Base-by-base conservation (phyloP, 1,140 invertebrate species). In the Eurytemora carolleeae region DNA sequence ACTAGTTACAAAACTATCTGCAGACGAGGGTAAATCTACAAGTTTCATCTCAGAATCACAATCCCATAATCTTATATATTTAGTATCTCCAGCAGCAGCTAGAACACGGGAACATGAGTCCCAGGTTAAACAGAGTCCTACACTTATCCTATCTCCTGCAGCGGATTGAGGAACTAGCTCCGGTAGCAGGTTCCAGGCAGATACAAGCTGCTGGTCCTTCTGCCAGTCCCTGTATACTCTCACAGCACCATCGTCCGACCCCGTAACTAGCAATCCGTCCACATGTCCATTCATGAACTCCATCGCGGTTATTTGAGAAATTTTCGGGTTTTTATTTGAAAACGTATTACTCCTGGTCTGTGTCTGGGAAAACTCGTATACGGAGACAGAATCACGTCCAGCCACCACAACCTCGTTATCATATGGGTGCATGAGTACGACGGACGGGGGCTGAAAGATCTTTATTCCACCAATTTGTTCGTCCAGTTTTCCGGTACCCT, bases 241-340 rank as follows among this genome's bases (percentile, higher is more conserved):
- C 17, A 62, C 24, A 18, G 22, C 19, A 20, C 60, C 60, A 23
- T 62, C 54, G 24, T 62, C 60, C 12, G 53, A 57, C 1, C 60
- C 60, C 22, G 17, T 53, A 17, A 62, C 18, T 18, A 62, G 60
- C 21, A 62, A 12, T 19, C 52, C 53, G 3, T 62, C 21, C 18
- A 56, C 60, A 25, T 62, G 60, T 20, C 52, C 53, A 24, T 62
- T 62, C 19, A 62, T 56, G 20, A 21, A 56, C 20, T 55, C 60
- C 15, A 62, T n/a, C 18, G 53, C 53, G 24, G 53, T 57, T 17
- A 62, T 24, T 16, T 22, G 18, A 19, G 54, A 22, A 19, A 55
- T 55, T 22, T 57, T 22, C 15, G 12, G 15, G 15, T 57, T 15
- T 16, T 16, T 57, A 23, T 16, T 20, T 3, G 18, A 24, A 17